phyloP scores from a whole-genome alignment of 2,113 vertebrate species.

The Bostrychus sinensis region DNA sequence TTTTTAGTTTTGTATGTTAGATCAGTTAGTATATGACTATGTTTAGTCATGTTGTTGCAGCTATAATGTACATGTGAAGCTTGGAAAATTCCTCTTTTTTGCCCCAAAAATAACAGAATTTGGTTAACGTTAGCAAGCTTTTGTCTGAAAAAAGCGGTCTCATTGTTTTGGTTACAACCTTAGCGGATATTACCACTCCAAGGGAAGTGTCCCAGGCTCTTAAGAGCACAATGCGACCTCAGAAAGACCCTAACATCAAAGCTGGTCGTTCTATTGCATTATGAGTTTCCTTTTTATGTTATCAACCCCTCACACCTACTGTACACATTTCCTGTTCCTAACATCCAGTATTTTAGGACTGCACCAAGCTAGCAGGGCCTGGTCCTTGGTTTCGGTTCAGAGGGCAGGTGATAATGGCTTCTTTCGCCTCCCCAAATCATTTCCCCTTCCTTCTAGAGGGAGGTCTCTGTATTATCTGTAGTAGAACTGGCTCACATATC shows the following conservation, averaged over 20 bases:
- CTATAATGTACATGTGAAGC: too few species aligned
- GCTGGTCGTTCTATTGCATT: slow-evolving; percentile 17
- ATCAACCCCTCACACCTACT: background rate
- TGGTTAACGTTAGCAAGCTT: background rate
- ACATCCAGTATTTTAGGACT: background rate
- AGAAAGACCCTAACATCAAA: slow-evolving; percentile 23
- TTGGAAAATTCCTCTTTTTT: too few species aligned
- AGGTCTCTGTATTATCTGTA: background rate
- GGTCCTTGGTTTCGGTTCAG: slow-evolving; percentile 52
- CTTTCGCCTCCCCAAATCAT: slow-evolving; percentile 6
- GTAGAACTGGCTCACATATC: slow-evolving; percentile 42
- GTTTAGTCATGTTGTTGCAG: too few species aligned
- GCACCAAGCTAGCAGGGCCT: slow-evolving; percentile 13
- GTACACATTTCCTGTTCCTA: slow-evolving; percentile 9
- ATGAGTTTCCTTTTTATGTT: slow-evolving; percentile 28
- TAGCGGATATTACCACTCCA: background rate
- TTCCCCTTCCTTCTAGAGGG: slow-evolving; percentile 22
- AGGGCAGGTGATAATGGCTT: slow-evolving; percentile 60
- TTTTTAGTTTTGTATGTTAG: too few species aligned
- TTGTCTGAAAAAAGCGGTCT: background rate
- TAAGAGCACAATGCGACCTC: slow-evolving; percentile 26
- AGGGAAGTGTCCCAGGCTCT: slow-evolving; percentile 24
- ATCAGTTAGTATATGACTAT: too few species aligned
- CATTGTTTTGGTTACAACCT: background rate
- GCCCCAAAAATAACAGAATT: too few species aligned